These are phyloP conservation scores for Deilephila elpenor DNA, from an alignment of 2,888 invertebrate species.

Conservation along the genomic window DNA sequence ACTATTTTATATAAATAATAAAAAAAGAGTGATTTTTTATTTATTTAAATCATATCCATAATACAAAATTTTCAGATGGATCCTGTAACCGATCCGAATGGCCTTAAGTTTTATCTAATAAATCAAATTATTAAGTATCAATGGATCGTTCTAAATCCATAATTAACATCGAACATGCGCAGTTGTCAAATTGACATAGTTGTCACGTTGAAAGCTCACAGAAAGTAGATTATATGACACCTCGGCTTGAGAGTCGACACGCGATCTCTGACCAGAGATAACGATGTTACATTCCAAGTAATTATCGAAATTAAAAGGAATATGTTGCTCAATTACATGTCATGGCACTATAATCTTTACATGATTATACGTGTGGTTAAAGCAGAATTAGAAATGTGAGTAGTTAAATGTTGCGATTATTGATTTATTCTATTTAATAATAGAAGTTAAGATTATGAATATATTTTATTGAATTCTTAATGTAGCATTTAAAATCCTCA, in stretches of 20 bases:
- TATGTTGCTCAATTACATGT: not conserved
- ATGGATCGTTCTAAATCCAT: constrained; percentile 1
- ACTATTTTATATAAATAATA: no score
- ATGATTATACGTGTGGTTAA: no score
- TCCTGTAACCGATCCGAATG: not conserved
- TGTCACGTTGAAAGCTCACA: constrained; percentile 10
- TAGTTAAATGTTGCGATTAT: no score
- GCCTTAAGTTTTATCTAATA: not conserved
- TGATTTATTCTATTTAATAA: no score
- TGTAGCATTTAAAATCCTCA: no score
- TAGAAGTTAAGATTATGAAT: no score
- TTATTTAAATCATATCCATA: no score
- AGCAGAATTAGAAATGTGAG: no score
- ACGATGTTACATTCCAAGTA: not conserved
- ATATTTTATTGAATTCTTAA: no score
- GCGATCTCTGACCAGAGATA: not conserved
- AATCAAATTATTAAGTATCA: not conserved
- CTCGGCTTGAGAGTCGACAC: not conserved
- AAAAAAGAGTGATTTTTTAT: no score
- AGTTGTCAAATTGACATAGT: not conserved
- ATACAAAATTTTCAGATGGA: not conserved
- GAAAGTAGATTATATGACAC: not conserved
- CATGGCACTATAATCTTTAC: not conserved
- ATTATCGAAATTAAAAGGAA: not conserved
- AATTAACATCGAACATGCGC: not conserved